phyloP scores from a whole-genome alignment of 1,140 invertebrate genomes.

The Lordiphosa mommai region DNA sequence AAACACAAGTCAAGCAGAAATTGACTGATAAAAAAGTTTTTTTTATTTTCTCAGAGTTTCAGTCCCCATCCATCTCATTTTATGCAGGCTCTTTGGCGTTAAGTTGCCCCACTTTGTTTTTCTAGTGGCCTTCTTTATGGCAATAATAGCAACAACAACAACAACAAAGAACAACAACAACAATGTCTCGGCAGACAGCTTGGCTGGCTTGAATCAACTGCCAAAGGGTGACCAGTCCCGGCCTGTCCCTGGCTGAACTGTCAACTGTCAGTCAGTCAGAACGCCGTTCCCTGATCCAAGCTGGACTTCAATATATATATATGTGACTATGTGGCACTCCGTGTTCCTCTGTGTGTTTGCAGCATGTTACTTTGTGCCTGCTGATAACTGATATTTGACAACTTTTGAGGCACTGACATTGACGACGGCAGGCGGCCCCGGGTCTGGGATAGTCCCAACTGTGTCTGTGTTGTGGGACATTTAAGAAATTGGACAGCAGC shows the following conservation, averaged over 20 bases:
- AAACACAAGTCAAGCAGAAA: too few relatives aligned
- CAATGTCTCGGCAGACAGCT: slow-evolving; percentile 51
- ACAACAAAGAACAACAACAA: slow-evolving; percentile 4
- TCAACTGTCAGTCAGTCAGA: slow-evolving; percentile 73
- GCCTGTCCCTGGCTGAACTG: slow-evolving; percentile 60
- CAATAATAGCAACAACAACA: slow-evolving; percentile 26
- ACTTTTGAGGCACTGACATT: slow-evolving; percentile 66
- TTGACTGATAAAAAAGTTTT: too few relatives aligned
- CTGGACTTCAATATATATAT: slow-evolving; percentile 69
- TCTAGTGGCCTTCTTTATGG: slow-evolving; percentile 51
- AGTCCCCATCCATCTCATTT: slow-evolving; percentile 20
- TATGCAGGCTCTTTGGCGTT: slow-evolving; percentile 40
- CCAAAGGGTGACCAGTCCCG: slow-evolving; percentile 4
- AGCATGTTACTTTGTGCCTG: slow-evolving; percentile 63
- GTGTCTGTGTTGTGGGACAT: slow-evolving; percentile 25
- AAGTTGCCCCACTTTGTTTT: slow-evolving; percentile 61
- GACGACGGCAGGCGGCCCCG: slow-evolving; percentile 46
- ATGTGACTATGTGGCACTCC: slow-evolving; percentile 40
- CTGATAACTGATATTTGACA: slow-evolving; percentile 78
- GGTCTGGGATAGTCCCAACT: neutral
- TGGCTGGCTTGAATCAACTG: slow-evolving; percentile 30
- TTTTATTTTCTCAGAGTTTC: too few relatives aligned
- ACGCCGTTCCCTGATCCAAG: slow-evolving; percentile 16
- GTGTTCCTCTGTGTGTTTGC: slow-evolving; percentile 36
- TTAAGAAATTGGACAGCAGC: slow-evolving; percentile 71